These are phyloP conservation scores for Pipra filicauda DNA, from an alignment of 2,113 vertebrate species.

Conservation along the genomic window DNA sequence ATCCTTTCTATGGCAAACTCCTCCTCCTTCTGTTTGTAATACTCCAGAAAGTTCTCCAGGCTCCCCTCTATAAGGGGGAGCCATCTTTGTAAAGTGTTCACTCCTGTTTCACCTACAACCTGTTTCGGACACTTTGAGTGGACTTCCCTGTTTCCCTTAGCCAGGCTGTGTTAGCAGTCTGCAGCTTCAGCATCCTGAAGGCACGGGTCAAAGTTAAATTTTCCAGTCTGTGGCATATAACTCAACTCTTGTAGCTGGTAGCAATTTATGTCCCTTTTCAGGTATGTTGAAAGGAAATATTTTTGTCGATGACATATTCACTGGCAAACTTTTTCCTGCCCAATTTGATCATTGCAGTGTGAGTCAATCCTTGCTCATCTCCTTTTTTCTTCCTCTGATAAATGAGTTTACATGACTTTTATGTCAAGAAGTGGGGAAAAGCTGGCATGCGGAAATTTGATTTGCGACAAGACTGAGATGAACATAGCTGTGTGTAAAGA, in stretches of 20 bases:
- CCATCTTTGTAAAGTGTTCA: no score
- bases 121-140: no score
- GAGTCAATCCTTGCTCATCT: not conserved
- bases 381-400: not conserved
- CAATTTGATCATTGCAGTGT: not conserved
- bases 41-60: no score
- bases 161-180: not conserved
- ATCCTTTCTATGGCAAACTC: no score
- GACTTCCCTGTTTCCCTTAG: no score
- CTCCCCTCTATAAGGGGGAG: no score
- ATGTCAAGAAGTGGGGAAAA: not conserved
- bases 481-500: not conserved
- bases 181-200: not conserved
- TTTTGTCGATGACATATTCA: not conserved
- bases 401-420: not conserved
- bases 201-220: not conserved
- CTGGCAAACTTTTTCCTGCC: not conserved
- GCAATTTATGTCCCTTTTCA: not conserved
- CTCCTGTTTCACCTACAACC: no score
- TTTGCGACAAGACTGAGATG: not conserved
- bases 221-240: not conserved
- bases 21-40: no score
- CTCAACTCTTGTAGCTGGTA: not conserved
- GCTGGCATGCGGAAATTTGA: not conserved
- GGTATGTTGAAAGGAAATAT: not conserved